A percentile compares a stretch with the other conserved stretches of the same genome.
These are phyloP conservation scores for Gavia stellata DNA, from an alignment of 2,113 vertebrate species.

Conservation along the genomic window DNA sequence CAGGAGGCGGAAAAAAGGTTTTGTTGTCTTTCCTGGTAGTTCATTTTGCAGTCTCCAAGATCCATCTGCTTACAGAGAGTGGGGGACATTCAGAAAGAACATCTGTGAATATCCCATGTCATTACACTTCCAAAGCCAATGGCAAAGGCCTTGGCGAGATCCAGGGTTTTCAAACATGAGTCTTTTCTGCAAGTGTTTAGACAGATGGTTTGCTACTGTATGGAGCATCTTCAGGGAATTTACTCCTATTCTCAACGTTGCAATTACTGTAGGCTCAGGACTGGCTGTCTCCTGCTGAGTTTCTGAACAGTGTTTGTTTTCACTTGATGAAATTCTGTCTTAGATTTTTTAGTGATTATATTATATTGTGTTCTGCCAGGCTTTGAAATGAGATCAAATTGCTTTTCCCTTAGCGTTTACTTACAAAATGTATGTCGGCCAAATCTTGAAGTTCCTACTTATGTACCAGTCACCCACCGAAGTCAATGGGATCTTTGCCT, in stretches of 20 bases:
- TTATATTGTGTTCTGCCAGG: slow-evolving; percentile 42
- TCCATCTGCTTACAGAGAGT: not conserved
- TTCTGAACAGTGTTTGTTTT: slow-evolving; percentile 60
- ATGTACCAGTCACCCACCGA: not conserved
- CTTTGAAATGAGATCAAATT: slow-evolving; percentile 63
- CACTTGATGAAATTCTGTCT: slow-evolving; percentile 57
- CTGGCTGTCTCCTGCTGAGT: slow-evolving; percentile 40
- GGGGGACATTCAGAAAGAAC: slow-evolving; percentile 18
- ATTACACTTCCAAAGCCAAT: slow-evolving; percentile 45
- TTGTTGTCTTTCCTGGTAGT: slow-evolving; percentile 43
- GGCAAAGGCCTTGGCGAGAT: slow-evolving; percentile 30
- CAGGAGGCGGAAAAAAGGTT: slow-evolving; percentile 1
- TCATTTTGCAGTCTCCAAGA: not conserved
- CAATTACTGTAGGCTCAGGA: slow-evolving; percentile 48
- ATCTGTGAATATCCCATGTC: slow-evolving; percentile 43
- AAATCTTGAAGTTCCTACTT: slow-evolving; percentile 48
- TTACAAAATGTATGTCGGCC: slow-evolving; percentile 24
- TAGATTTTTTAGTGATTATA: slow-evolving; percentile 60
- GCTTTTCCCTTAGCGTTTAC: slow-evolving; percentile 8
- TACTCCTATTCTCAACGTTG: slow-evolving; percentile 43
- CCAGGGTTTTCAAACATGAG: slow-evolving; percentile 37
- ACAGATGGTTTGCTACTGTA: slow-evolving; percentile 69
- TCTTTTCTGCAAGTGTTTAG: slow-evolving; percentile 55
- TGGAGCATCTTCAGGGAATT: slow-evolving; percentile 59
- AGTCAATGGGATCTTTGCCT: slow-evolving; percentile 13